Conservation (phyloP, 1,140 invertebrate species). For the Cyrtorhinus lividipennis region DNA sequence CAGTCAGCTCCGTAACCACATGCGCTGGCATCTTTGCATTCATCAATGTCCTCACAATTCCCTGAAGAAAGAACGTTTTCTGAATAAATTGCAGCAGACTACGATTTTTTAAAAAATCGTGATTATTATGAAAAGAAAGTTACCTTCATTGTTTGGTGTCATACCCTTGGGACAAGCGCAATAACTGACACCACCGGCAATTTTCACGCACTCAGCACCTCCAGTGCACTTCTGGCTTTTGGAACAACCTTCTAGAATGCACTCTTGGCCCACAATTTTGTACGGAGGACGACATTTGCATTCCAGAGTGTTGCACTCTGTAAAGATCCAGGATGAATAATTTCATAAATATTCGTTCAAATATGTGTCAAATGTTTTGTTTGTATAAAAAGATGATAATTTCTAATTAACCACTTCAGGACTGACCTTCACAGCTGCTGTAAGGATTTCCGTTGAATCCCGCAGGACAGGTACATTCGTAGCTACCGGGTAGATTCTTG, state of each 20-base stretch:
- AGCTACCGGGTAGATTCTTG: conserved; percentile 85
- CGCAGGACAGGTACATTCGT: conserved; percentile 76
- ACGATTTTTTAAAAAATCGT: background rate
- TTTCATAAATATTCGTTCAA: too few species aligned
- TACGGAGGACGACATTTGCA: conserved; percentile 78
- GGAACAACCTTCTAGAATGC: conserved; percentile 68
- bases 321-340: too few species aligned
- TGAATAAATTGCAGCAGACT: background rate
- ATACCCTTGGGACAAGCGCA: conserved; percentile 75
- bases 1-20: conserved; percentile 78
- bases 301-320: conserved; percentile 62
- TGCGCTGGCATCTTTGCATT: conserved; percentile 58
- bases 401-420: background rate
- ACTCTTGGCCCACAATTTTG: conserved; percentile 62
- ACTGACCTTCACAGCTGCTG: conserved; percentile 52
- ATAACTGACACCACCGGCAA: conserved; percentile 77
- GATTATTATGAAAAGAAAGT: conserved; percentile 23
- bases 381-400: too few species aligned
- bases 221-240: conserved; percentile 57
- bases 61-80: background rate
- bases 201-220: conserved; percentile 74
- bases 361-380: background rate
- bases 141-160: conserved; percentile 51
- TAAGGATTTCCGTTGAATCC: conserved; percentile 82
- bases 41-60: conserved; percentile 49